A percentile compares a stretch with the other conserved stretches of the same genome.
phyloP scores from a whole-genome alignment of 2,888 invertebrate species.

The Dione vanillae region DNA sequence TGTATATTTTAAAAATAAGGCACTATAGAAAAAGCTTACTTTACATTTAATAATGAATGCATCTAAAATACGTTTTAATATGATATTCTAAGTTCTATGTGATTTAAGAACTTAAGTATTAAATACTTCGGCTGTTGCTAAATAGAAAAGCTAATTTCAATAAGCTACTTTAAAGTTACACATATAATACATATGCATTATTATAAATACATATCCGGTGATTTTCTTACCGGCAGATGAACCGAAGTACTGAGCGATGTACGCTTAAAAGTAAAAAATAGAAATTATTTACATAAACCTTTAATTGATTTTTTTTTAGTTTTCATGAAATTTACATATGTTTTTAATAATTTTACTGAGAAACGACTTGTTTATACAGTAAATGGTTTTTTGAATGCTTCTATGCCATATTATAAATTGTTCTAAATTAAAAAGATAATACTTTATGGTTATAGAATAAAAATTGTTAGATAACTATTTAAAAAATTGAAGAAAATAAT shows the following conservation, averaged over 20 bases:
- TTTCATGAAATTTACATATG: no score
- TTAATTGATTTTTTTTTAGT: neutral
- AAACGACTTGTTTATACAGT: neutral
- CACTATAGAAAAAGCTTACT: no score
- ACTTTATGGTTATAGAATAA: no score
- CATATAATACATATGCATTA: neutral
- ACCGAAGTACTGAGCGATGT: conserved; percentile 79
- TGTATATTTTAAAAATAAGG: no score
- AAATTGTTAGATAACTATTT: no score
- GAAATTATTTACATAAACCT: neutral
- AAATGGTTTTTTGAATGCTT: neutral
- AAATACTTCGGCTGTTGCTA: conserved; percentile 13
- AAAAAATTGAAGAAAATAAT: neutral
- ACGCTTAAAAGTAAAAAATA: conserved; percentile 68
- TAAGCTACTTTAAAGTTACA: conserved; percentile 21
- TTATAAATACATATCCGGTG: conserved; percentile 35
- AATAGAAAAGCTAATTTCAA: conserved; percentile 32
- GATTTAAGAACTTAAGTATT: neutral
- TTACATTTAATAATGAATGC: neutral
- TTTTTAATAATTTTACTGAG: neutral
- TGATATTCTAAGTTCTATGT: conserved; percentile 7
- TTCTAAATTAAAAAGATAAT: no score
- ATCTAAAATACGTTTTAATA: neutral
- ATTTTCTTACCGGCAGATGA: conserved; percentile 70
- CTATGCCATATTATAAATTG: neutral